A percentile compares a stretch with the other conserved stretches of the same genome.
Evolutionary conservation across 2,113 vertebrate species (phyloP).

Genomic region (Urocolius indicus): DNA sequence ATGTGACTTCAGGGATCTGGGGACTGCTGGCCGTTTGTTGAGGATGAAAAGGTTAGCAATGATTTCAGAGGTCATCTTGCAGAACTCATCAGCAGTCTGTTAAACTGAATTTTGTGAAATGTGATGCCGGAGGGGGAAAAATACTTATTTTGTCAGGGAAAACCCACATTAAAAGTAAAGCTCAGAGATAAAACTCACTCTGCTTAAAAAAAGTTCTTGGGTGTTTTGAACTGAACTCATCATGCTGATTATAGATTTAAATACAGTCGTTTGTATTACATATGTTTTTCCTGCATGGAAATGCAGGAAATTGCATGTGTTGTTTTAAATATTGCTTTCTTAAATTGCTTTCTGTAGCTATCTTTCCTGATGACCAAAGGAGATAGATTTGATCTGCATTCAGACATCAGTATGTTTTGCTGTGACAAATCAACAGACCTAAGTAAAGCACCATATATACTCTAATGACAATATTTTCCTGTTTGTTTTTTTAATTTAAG

Average conservation of each 20-base stretch:
- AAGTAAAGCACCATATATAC: not conserved
- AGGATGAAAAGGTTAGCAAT: not conserved
- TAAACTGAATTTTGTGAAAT: not conserved
- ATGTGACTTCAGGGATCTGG: not conserved
- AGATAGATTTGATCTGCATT: not conserved
- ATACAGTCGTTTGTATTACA: conserved; percentile 2
- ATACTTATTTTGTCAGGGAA: not conserved
- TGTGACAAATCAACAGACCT: not conserved
- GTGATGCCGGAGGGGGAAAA: accelerated
- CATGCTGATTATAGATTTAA: not conserved
- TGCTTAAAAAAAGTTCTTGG: not conserved
- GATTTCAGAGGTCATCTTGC: not conserved
- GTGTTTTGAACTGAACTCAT: not conserved
- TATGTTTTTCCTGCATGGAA: conserved; percentile 12
- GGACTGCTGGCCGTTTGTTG: not conserved
- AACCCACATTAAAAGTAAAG: not conserved
- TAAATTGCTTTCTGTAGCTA: not conserved
- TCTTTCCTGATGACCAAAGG: not conserved
- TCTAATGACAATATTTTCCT: not conserved
- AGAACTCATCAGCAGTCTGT: not conserved
- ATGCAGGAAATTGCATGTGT: not conserved
- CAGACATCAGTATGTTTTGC: not conserved
- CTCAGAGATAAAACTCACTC: not conserved
- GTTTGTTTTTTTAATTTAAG: not conserved
- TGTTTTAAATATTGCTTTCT: conserved; percentile 13